phyloP scores from a whole-genome alignment of 2,113 vertebrate species.

The Alethe diademata region DNA sequence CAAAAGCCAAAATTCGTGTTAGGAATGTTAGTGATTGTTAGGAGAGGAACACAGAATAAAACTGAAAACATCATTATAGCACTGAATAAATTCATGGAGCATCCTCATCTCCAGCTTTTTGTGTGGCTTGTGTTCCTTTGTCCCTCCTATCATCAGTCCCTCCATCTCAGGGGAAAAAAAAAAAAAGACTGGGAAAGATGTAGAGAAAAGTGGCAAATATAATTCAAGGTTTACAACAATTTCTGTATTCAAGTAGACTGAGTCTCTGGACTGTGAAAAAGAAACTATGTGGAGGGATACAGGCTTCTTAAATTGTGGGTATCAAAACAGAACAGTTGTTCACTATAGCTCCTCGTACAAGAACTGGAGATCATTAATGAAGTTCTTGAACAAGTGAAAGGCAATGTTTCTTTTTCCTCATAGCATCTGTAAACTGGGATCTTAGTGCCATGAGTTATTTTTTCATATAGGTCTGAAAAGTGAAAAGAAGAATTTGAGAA shows the following conservation, averaged over 20 bases:
- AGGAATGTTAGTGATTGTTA: background rate
- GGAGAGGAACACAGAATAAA: background rate
- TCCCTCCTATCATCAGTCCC: background rate
- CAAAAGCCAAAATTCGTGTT: background rate
- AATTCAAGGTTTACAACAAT: background rate
- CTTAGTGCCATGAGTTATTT: background rate
- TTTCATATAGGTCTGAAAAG: background rate
- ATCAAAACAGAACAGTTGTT: background rate
- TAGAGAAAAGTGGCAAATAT: background rate
- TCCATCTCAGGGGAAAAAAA: background rate
- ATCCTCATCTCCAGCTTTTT: background rate
- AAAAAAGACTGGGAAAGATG: background rate
- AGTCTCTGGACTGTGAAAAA: background rate
- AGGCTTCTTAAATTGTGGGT: background rate
- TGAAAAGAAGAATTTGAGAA: background rate
- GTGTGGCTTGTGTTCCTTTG: background rate
- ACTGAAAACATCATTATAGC: background rate
- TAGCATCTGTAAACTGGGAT: background rate
- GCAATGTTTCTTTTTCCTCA: background rate
- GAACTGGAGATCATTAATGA: background rate
- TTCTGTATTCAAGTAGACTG: background rate
- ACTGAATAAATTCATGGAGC: background rate
- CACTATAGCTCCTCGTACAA: accelerated
- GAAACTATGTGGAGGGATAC: background rate
- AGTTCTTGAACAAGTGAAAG: background rate